Evolutionary conservation across 2,888 invertebrate genomes (phyloP).

Genomic region (Drosophila anomelani): DNA sequence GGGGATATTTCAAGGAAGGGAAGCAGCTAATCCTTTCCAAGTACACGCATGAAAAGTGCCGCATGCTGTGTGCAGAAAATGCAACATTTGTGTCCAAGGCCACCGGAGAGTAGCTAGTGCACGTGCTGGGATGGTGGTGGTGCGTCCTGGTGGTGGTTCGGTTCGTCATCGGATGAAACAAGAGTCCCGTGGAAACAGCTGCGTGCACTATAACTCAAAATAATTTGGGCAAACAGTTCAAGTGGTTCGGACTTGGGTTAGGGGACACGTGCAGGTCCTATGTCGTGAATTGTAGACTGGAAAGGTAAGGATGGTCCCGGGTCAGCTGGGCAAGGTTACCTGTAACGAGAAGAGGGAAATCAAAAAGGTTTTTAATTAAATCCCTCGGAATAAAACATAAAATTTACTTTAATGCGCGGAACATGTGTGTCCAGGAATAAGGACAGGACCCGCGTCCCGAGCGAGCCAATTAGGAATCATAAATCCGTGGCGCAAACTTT

Average conservation of each 20-base stretch:
- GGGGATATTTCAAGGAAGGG: slow-evolving; percentile 26
- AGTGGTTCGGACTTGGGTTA: slow-evolving; percentile 55
- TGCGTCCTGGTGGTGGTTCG: slow-evolving; percentile 18
- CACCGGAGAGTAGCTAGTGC: slow-evolving; percentile 46
- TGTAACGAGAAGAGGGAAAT: slow-evolving; percentile 48
- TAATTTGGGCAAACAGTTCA: slow-evolving; percentile 73
- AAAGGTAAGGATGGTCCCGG: slow-evolving; percentile 5
- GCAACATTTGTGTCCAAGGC: slow-evolving; percentile 78
- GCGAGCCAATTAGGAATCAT: slow-evolving; percentile 66
- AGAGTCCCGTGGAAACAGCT: slow-evolving; percentile 55
- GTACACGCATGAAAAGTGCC: slow-evolving; percentile 62
- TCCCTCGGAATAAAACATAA: slow-evolving; percentile 28
- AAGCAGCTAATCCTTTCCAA: slow-evolving; percentile 70
- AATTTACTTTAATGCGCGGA: slow-evolving; percentile 40
- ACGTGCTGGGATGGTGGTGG: slow-evolving; percentile 15
- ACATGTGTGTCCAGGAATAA: slow-evolving; percentile 26
- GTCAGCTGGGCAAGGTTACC: slow-evolving; percentile 60
- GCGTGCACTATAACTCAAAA: slow-evolving; percentile 65
- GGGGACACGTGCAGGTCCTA: slow-evolving; percentile 59
- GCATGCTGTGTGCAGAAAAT: slow-evolving; percentile 72
- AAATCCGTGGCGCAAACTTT: slow-evolving; percentile 58
- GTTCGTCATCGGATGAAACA: slow-evolving; percentile 25
- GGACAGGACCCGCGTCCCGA: slow-evolving; percentile 11
- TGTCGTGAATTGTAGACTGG: slow-evolving; percentile 4
- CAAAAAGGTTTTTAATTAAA: slow-evolving; percentile 40